Evolutionary conservation across 2,888 invertebrate species (phyloP), one percentile per base, ranked within the genome.

Genomic region (Amphipyra tragopoginis): DNA sequence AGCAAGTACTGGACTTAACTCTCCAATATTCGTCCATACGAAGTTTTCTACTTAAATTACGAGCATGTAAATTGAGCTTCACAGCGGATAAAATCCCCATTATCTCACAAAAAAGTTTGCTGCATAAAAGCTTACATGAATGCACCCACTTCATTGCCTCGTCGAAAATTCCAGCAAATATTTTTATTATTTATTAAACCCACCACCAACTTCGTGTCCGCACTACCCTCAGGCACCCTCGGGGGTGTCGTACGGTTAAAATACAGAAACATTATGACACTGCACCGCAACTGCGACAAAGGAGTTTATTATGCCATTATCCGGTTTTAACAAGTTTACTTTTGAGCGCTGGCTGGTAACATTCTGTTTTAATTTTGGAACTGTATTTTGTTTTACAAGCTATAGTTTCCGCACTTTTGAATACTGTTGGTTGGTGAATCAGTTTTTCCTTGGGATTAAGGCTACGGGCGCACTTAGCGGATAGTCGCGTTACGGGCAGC

Each of bases 271-370:
- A 57, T 60, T 62, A 66, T 62, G 48, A 60, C 53, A 58, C 44
- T 73, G 62, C 62, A 73, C 61, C 42, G 58, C 47, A 68, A 65
- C 49, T 69, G 50, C 57, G 69, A 48, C 60, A 47, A 54, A 66
- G 29, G 38, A 59, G 54, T 74, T 66, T 62, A 55, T 74, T 57
- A 72, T 55, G 64, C 55, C 15, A 68, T 68, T 63, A 72, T 42
- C 38, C 14, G 26, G 51, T 58, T 67, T 55, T 11, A 61, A 43
- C 44, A 54, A 42, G 54, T 58, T 49, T 5, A 42, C 21, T 45
- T 54, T 71, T 44, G 40, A 13, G 11, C 11, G 13, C n/a, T 55
- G 65, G 36, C 34, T 34, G 58, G 34, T 43, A 43, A 45, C 47
- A 8, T 39, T 45, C 36, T 21, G 9, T 50, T 53, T 56, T 42